Evolutionary conservation across 1,140 invertebrate genomes (phyloP).

Genomic region (Cotesia glomerata): DNA sequence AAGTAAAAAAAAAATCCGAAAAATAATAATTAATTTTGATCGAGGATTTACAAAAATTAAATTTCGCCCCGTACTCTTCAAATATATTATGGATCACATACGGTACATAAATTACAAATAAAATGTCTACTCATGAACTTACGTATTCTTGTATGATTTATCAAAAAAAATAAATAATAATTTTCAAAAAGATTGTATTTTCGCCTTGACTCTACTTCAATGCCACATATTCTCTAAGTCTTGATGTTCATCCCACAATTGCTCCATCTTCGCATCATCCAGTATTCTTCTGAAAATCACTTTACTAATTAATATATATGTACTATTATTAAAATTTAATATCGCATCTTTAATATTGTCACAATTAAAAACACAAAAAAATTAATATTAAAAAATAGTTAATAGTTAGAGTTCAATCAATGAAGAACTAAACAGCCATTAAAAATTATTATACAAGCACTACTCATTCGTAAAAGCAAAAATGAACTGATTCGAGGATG

Average conservation of each 20-base stretch:
- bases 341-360: neutral
- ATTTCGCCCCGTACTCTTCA: no score
- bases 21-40: no score
- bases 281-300: conserved; percentile 20
- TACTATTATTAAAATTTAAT: neutral
- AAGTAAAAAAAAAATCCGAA: no score
- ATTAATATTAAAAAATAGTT: no score
- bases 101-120: neutral
- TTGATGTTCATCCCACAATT: conserved; percentile 19
- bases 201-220: neutral
- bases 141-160: neutral
- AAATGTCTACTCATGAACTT: neutral
- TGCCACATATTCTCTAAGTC: conserved; percentile 17
- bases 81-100: no score
- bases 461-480: neutral
- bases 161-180: neutral
- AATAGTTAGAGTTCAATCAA: neutral
- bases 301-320: neutral
- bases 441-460: neutral
- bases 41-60: no score
- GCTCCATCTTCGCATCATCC: conserved; percentile 22
- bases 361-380: no score
- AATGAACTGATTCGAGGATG: neutral
- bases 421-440: neutral
- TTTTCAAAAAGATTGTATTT: neutral